Evolutionary conservation across 2,888 invertebrate genomes (phyloP), one percentile per base, ranked within the genome.

Genomic region (Chymomyza procnemis): DNA sequence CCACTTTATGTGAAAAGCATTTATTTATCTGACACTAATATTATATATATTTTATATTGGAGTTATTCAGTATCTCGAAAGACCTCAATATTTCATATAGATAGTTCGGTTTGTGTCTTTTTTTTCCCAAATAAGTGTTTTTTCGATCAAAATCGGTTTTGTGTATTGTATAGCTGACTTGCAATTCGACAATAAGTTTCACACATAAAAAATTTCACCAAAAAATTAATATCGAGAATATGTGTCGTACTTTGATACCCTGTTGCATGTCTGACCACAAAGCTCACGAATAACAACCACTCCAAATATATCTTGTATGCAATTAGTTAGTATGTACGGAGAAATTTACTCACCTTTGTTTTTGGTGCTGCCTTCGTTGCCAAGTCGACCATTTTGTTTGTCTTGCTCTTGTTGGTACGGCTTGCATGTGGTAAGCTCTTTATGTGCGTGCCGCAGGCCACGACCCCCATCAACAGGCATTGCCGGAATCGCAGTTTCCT

Each of bases 381-480:
- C 18, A 50, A 16, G 50, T 18, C 50, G 19, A 50, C 50, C 50
- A 50, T 18, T 41, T 55, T 63, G 55, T 16, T 30, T 26, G n/a
- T 71, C 76, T 73, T 73, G 72, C 58, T 69, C 73, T 52, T 79
- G 74, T 65, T 76, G 76, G 77, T 59, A 18, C 19, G 22, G 57
- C 69, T 77, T 85, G 85, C 85, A 87, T 88, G 85, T 76, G 72
- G 62, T 69, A 55, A 74, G 87, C 67, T 87, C 76, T 73, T 76
- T 80, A 62, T 47, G 46, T 48, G 50, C 52, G 30, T 50, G 21
- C 50, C n/a, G 22, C 41, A 8, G 65, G 21, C 30, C 60, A 64
- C 50, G 16, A 52, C 66, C 55, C 18, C 16, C 61, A 54, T 57
- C 55, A 63, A 61, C 48, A 34, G 16, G 21, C 59, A 60, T 46